Percentiles rank a stretch among this genome's conserved stretches.
Evolutionary conservation across 2,888 invertebrate genomes (phyloP).

Genomic region (Cyaniris semiargus): DNA sequence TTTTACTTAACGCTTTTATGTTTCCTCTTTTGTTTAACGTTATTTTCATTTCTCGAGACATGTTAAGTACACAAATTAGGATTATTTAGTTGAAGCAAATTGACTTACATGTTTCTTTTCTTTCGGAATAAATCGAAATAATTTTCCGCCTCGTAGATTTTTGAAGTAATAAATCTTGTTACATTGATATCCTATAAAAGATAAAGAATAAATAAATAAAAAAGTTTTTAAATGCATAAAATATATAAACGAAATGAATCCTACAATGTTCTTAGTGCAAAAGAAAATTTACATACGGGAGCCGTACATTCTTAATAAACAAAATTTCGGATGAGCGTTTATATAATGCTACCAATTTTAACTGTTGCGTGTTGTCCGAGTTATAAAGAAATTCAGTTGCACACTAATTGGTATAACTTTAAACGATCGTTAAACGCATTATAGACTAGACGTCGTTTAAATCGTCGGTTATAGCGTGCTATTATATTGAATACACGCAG

Average conservation of each 20-base stretch:
- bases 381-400: no score
- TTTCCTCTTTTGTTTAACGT: background rate
- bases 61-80: background rate
- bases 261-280: no score
- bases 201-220: background rate
- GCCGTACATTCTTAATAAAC: no score
- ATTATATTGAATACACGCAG: conserved; percentile 30
- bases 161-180: background rate
- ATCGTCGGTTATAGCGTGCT: conserved; percentile 13
- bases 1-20: conserved; percentile 3
- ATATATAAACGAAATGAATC: background rate
- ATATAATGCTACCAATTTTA: no score
- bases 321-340: no score
- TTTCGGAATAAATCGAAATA: background rate
- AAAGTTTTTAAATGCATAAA: background rate
- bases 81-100: background rate
- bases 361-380: no score
- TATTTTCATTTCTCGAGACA: background rate
- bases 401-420: background rate
- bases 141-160: background rate
- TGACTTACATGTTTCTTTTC: background rate
- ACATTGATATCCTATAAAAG: background rate
- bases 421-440: background rate
- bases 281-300: no score
- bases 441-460: background rate